A percentile compares a stretch with the other conserved stretches of the same genome.
phyloP scores from a whole-genome alignment of 2,113 vertebrate species.

The Lates calcarifer region DNA sequence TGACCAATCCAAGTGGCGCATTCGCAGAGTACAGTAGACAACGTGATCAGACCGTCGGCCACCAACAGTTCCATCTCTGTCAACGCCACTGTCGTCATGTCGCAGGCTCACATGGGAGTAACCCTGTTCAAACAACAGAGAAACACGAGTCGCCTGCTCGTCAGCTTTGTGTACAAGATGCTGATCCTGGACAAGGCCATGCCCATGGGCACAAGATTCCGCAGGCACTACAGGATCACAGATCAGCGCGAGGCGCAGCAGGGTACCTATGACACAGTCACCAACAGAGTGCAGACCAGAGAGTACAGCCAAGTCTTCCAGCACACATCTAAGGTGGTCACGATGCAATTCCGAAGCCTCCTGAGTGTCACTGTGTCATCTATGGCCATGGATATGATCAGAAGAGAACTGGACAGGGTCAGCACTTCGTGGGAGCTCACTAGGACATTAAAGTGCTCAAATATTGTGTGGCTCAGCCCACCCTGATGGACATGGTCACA shows the following conservation, averaged over 20 bases:
- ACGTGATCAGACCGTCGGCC: neutral
- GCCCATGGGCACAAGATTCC: neutral
- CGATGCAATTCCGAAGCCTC: slow-evolving; percentile 20
- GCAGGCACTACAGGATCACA: slow-evolving; percentile 6
- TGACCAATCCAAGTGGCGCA: neutral
- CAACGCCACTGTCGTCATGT: neutral
- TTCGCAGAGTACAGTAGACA: neutral
- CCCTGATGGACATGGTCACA: neutral
- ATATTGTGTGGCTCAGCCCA: slow-evolving; percentile 28
- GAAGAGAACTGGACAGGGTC: neutral
- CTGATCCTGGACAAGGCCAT: neutral
- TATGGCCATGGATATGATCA: neutral
- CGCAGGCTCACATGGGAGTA: slow-evolving; percentile 14
- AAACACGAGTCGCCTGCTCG: neutral
- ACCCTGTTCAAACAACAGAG: slow-evolving; percentile 22
- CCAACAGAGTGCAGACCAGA: slow-evolving; percentile 13
- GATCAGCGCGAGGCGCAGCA: slow-evolving; percentile 23
- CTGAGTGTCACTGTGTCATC: neutral
- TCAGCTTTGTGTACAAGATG: slow-evolving; percentile 20
- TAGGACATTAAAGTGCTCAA: neutral
- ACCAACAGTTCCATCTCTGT: neutral
- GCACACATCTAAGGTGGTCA: slow-evolving; percentile 9
- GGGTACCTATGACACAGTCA: slow-evolving; percentile 18
- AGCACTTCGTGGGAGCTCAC: slow-evolving; percentile 13
- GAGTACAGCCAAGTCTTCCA: slow-evolving; percentile 28